A percentile compares a stretch with the other conserved stretches of the same genome.
Conservation (phyloP, 2,113 vertebrate genomes). For the Saguinus midas region DNA sequence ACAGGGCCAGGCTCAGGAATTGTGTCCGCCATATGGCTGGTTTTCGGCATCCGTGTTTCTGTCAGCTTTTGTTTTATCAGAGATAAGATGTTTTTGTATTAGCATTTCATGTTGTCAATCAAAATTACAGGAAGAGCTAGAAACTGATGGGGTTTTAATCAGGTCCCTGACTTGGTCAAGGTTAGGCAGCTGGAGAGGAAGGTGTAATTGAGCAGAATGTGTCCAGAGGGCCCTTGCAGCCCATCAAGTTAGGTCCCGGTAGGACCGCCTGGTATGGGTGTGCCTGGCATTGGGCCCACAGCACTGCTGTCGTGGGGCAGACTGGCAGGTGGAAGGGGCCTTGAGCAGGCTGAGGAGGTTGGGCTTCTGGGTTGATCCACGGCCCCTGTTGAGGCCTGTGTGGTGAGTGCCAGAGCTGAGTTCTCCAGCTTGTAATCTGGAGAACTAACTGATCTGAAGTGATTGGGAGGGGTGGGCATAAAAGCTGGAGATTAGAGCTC, state of each 20-base stretch:
- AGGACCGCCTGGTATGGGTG: background rate
- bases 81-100: conserved; percentile 61
- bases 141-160: conserved; percentile 40
- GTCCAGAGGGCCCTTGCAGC: background rate
- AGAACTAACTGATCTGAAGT: background rate
- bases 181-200: conserved; percentile 1
- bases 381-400: background rate
- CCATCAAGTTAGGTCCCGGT: background rate
- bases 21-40: background rate
- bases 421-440: background rate
- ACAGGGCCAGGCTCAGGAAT: background rate
- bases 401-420: background rate
- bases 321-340: background rate
- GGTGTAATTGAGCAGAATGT: conserved; percentile 37
- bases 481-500: too few relatives aligned
- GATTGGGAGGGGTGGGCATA: background rate
- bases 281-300: background rate
- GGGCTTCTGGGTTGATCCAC: background rate
- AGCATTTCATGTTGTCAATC: conserved; percentile 34
- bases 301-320: conserved; percentile 12
- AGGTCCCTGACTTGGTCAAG: background rate
- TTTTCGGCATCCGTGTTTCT: conserved; percentile 34
- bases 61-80: conserved; percentile 66
- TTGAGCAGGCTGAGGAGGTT: background rate
- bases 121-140: conserved; percentile 53